Percentiles rank a stretch among this genome's conserved stretches.
phyloP scores from a whole-genome alignment of 2,797 vertebrate genomes.

The Valencia hispanica region DNA sequence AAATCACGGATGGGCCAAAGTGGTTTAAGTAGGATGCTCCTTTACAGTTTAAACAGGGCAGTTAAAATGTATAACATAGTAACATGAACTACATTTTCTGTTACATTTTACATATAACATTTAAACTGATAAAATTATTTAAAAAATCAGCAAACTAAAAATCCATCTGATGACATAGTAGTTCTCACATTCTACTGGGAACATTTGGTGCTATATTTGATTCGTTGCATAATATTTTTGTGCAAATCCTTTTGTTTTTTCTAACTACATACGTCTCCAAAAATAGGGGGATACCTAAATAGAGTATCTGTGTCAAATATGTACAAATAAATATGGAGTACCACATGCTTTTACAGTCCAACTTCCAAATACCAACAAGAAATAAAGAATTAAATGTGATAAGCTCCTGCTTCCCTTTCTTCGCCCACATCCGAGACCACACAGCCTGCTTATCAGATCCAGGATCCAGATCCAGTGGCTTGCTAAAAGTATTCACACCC shows the following conservation, averaged over 20 bases:
- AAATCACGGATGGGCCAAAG: neutral
- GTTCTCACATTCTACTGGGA: neutral
- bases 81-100: neutral
- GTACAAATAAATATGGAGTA: constrained; percentile 69
- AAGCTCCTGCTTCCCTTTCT: neutral
- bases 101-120: neutral
- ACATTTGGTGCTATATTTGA: neutral
- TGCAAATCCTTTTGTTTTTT: neutral
- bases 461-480: neutral
- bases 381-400: neutral
- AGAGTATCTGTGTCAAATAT: constrained; percentile 12
- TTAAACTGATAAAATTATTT: neutral
- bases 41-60: neutral
- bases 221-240: neutral
- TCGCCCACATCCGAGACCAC: neutral
- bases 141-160: neutral
- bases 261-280: no score
- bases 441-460: constrained; percentile 39
- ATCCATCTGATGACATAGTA: neutral
- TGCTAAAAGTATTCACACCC: neutral
- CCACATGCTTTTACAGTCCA: constrained; percentile 4
- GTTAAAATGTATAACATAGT: neutral
- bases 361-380: neutral
- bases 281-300: constrained; percentile 1
- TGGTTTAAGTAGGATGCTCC: neutral